Evolutionary conservation across 2,113 vertebrate genomes (phyloP), one percentile per base, ranked within the genome.

Genomic region (Heteronetta atricapilla): DNA sequence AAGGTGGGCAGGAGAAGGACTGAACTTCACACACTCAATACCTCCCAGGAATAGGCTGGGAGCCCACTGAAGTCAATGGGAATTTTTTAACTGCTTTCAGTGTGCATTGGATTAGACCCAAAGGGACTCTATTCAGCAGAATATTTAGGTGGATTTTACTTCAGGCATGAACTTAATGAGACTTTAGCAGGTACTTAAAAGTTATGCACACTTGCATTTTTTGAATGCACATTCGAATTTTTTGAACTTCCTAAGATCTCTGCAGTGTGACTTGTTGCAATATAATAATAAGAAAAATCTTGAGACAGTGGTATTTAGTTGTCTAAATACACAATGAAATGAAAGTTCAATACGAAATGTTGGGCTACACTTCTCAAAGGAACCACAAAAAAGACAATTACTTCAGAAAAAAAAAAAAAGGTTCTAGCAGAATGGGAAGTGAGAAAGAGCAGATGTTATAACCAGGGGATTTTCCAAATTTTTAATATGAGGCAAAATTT

Each of bases 361-460:
- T 96, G 44, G 74, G 62, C 38, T 72, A 34, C 6, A 11, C 22
- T 86, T 88, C 77, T 95, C 88, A 95, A 91, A 94, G 34, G 60
- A 95, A 95, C 91, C 90, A 95, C 93, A 95, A 94, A 89, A 97
- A 85, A 82, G 87, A 42, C 76, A 72, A 82, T n/a, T 60, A 23
- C 81, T 95, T 95, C 36, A 86, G 42, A 38, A 59, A 59, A 29
- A 48, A 59, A 59, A 29, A 48, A 31, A 31, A 16, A 20, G 13
- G 23, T 50, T 74, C 13, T 66, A 64, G 42, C 59, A n/a, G 36
- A 91, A 94, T 53, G 76, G 82, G 93, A 96, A 95, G 83, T 94
- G 53, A 94, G 92, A 83, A 88, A 95, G 88, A 92, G 10, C 74
- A 96, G 83, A 90, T 0, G 2, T 86, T 90, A 60, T 58, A 81